Conservation (phyloP, 2,888 invertebrate species). For the Dryococelus australis region DNA sequence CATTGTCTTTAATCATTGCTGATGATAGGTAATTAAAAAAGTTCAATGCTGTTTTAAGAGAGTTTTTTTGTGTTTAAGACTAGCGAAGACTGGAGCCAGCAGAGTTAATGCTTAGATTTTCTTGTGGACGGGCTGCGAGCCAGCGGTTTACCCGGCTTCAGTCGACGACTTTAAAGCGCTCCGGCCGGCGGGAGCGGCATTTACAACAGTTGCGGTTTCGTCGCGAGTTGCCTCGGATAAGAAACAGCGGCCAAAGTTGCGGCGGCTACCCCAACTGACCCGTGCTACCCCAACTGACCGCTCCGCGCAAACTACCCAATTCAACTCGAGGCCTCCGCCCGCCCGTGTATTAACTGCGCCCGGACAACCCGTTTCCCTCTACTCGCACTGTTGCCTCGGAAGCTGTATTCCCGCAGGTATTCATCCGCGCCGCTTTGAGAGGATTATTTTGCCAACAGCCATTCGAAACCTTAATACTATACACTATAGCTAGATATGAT, state of each 20-base stretch:
- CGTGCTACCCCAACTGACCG: too few relatives aligned
- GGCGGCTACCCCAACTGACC: neutral
- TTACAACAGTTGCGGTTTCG: neutral
- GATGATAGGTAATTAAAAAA: too few relatives aligned
- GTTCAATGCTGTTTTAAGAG: too few relatives aligned
- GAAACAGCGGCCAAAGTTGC: neutral
- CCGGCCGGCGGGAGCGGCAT: neutral
- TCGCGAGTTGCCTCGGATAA: neutral
- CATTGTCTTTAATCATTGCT: too few relatives aligned
- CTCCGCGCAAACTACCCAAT: neutral
- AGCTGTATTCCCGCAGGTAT: slow-evolving; percentile 1
- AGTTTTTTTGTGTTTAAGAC: too few relatives aligned
- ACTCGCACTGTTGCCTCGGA: neutral
- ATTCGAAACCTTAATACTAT: slow-evolving; percentile 6
- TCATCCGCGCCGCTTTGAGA: slow-evolving; percentile 10
- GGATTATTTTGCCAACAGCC: slow-evolving; percentile 16
- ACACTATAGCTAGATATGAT: neutral
- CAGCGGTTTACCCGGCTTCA: neutral
- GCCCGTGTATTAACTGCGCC: too few relatives aligned
- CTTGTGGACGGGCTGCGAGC: neutral
- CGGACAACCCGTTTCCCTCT: neutral
- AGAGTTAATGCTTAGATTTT: too few relatives aligned
- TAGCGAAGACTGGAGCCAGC: too few relatives aligned
- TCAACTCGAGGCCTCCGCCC: neutral
- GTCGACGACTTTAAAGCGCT: neutral